Evolutionary conservation across 2,113 vertebrate species (phyloP).

Genomic region (Clinocottus analis): DNA sequence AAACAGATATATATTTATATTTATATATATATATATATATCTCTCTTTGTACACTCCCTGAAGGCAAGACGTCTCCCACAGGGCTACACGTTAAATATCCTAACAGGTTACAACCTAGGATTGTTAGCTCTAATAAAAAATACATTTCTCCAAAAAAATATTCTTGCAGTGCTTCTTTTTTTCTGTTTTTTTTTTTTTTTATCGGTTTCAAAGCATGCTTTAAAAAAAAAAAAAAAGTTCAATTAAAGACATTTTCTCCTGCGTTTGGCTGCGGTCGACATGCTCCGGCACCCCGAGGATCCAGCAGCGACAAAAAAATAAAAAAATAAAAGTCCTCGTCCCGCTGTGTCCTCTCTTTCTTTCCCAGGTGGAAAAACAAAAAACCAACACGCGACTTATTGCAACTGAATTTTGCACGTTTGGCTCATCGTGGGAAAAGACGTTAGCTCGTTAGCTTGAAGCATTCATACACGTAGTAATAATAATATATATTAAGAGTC

Average conservation of each 20-base stretch:
- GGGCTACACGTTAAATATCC: constrained; percentile 95
- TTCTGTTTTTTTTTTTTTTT: constrained; percentile 53
- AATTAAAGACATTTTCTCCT: constrained; percentile 34
- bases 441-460: constrained; percentile 70
- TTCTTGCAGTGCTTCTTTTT: constrained; percentile 92
- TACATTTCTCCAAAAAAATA: constrained; percentile 99
- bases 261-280: constrained; percentile 58
- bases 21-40: no score
- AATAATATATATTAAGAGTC: constrained; percentile 66
- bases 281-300: constrained; percentile 31
- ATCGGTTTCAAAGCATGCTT: constrained; percentile 90
- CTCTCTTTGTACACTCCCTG: constrained; percentile 93
- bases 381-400: constrained; percentile 75
- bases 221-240: constrained; percentile 65
- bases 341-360: constrained; percentile 69
- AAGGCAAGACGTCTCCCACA: constrained; percentile 74
- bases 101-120: constrained; percentile 97
- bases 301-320: constrained; percentile 42
- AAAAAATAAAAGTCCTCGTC: constrained; percentile 67
- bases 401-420: constrained; percentile 77
- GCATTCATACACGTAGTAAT: constrained; percentile 73
- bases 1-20: constrained; percentile 96
- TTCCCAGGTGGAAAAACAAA: constrained; percentile 56
- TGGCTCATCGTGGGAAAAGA: constrained; percentile 73
- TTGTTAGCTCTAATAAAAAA: constrained; percentile 99